These are phyloP conservation scores for Dysidea cf. avara DNA, from an alignment of 37 sponge, comb jelly and placozoan species.

Conservation along the genomic window DNA sequence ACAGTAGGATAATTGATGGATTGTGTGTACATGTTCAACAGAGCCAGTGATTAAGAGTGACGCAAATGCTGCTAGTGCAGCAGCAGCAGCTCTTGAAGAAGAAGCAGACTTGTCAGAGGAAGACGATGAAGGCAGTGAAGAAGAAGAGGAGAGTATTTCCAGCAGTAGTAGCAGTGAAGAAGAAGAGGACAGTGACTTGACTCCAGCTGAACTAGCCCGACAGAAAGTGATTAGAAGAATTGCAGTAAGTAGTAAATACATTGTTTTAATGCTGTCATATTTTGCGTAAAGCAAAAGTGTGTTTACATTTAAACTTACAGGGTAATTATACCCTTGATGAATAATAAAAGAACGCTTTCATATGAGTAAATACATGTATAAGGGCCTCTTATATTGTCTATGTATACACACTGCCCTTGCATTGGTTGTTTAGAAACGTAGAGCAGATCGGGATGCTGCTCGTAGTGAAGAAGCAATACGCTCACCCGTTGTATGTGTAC, in stretches of 20 bases:
- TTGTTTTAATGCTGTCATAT: not conserved
- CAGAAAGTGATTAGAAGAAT: slow-evolving; percentile 30
- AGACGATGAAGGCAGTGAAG: slow-evolving; percentile 2
- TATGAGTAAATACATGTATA: not conserved
- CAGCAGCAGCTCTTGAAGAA: not conserved
- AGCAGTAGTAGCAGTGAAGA: slow-evolving; percentile 10
- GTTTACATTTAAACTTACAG: slow-evolving; percentile 9
- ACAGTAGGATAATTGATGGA: slow-evolving; percentile 63
- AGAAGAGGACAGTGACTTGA: slow-evolving; percentile 2
- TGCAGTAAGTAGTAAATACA: slow-evolving; percentile 12
- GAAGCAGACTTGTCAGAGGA: not conserved
- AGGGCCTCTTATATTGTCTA: not conserved
- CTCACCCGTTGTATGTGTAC: slow-evolving; percentile 96
- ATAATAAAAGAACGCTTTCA: not conserved
- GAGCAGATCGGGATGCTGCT: slow-evolving; percentile 36
- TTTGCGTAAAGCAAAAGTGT: slow-evolving; percentile 38
- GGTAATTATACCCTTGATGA: not conserved
- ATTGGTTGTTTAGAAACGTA: slow-evolving; percentile 48
- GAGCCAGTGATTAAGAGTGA: not conserved
- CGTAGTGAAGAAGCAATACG: slow-evolving; percentile 65
- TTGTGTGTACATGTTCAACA: too few relatives aligned
- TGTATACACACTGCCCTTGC: not conserved
- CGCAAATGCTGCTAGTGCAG: not conserved
- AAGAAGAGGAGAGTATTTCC: slow-evolving; percentile 13
- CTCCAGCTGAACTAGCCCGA: slow-evolving; percentile 25